A percentile compares a stretch with the other conserved stretches of the same genome.
Evolutionary conservation across 2,797 vertebrate genomes (phyloP).

Genomic region (Hoplostethus atlanticus): DNA sequence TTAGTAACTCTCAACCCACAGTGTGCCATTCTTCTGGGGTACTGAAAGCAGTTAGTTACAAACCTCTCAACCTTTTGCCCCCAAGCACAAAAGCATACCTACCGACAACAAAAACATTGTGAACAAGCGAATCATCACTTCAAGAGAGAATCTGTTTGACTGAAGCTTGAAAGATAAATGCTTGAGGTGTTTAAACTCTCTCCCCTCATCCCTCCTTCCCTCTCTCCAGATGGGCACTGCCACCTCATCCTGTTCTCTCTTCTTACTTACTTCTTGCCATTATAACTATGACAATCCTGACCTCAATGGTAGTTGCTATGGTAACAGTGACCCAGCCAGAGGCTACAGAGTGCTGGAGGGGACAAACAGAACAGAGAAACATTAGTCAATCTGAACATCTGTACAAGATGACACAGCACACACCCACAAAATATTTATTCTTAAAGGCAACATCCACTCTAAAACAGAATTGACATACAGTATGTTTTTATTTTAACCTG

Average conservation of each 20-base stretch:
- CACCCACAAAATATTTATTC: slow-evolving; percentile 35
- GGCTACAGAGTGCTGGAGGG: slow-evolving; percentile 61
- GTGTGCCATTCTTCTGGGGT: slow-evolving; percentile 10
- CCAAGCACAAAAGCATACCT: slow-evolving; percentile 35
- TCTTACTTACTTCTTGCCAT: slow-evolving; percentile 8
- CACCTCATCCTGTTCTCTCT: slow-evolving; percentile 30
- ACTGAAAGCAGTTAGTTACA: slow-evolving; percentile 25
- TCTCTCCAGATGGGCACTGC: slow-evolving; percentile 20
- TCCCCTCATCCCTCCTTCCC: slow-evolving; percentile 29
- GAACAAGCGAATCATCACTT: slow-evolving; percentile 53
- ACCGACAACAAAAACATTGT: slow-evolving; percentile 30
- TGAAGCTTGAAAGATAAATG: slow-evolving; percentile 53
- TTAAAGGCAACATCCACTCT: slow-evolving; percentile 38
- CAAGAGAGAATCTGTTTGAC: slow-evolving; percentile 54
- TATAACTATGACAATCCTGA: slow-evolving; percentile 12
- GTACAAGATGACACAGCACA: slow-evolving; percentile 36
- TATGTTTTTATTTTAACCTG: slow-evolving; percentile 25
- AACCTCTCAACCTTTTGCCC: slow-evolving; percentile 45
- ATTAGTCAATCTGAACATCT: slow-evolving; percentile 47
- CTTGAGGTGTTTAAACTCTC: slow-evolving; percentile 39
- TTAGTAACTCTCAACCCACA: no score
- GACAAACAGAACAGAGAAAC: slow-evolving; percentile 53
- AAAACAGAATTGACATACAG: background rate
- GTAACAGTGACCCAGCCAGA: slow-evolving; percentile 69
- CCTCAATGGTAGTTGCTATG: slow-evolving; percentile 65